phyloP scores from a whole-genome alignment of 2,797 vertebrate genomes.

The Eleutherodactylus coqui region DNA sequence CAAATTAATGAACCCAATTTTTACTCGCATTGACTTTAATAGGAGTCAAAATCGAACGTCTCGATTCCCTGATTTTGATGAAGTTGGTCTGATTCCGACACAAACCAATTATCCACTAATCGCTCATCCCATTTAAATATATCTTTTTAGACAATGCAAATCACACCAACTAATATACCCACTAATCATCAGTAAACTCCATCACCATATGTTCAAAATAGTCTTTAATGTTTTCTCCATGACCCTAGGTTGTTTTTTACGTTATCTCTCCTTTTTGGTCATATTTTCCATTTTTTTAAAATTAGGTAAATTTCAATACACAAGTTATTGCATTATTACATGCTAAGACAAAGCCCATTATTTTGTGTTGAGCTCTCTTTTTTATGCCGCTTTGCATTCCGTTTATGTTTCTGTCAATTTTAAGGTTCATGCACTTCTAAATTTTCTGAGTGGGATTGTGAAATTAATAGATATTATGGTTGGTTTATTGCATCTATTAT shows the following conservation, averaged over 20 bases:
- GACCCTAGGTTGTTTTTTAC: neutral
- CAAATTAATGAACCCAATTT: too few species aligned
- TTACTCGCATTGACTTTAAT: too few species aligned
- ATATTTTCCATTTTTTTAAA: neutral
- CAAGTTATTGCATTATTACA: neutral
- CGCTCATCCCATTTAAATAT: too few species aligned
- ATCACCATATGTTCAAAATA: too few species aligned
- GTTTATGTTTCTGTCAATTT: constrained; percentile 75
- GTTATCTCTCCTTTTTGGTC: neutral
- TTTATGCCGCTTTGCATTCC: constrained; percentile 73
- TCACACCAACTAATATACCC: neutral
- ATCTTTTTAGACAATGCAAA: too few species aligned
- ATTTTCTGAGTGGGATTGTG: constrained; percentile 79
- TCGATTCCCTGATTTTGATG: too few species aligned
- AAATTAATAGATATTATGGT: constrained; percentile 82
- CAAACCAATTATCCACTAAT: too few species aligned
- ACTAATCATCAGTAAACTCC: too few species aligned
- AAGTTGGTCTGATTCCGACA: too few species aligned
- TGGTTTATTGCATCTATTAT: constrained; percentile 83
- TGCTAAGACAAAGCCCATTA: constrained; percentile 7
- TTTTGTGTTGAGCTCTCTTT: constrained; percentile 50
- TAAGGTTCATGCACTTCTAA: constrained; percentile 81
- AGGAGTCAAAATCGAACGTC: too few species aligned
- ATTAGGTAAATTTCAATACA: neutral
- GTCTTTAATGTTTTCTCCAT: neutral